Conservation (phyloP, 2,797 vertebrate genomes). For the Podarcis lilfordi region DNA sequence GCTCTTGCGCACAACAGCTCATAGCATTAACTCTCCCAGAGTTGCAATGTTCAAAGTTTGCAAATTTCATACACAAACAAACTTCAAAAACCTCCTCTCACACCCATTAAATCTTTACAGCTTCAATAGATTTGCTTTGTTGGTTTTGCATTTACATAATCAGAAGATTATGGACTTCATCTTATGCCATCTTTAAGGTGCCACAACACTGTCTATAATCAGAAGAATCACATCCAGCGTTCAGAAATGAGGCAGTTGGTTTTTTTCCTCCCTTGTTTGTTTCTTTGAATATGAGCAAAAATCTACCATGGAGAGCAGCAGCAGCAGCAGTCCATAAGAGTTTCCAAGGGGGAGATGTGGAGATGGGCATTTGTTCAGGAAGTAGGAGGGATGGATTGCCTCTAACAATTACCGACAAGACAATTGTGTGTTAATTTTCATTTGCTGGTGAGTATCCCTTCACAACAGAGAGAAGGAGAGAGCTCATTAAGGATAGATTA, state of each 20-base stretch:
- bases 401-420: slow-evolving; percentile 67
- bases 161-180: too few relatives aligned
- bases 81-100: not conserved
- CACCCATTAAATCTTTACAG: not conserved
- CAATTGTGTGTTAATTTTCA: slow-evolving; percentile 55
- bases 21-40: not conserved
- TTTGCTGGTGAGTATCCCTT: slow-evolving; percentile 47
- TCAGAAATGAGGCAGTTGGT: not conserved
- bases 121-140: not conserved
- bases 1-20: not conserved
- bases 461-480: slow-evolving; percentile 29
- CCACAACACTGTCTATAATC: not conserved
- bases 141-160: not conserved
- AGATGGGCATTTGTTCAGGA: slow-evolving; percentile 13
- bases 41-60: not conserved
- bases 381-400: slow-evolving; percentile 49
- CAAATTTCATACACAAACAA: not conserved
- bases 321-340: slow-evolving; percentile 6
- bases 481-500: slow-evolving; percentile 45
- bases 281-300: slow-evolving; percentile 50
- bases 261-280: not conserved
- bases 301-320: slow-evolving; percentile 54
- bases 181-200: not conserved
- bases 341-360: slow-evolving; percentile 43
- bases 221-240: not conserved